Percentiles rank a stretch among this genome's conserved stretches.
These are phyloP conservation scores for Drosophila mauritiana DNA, from an alignment of 1,140 invertebrate species.

Conservation along the genomic window DNA sequence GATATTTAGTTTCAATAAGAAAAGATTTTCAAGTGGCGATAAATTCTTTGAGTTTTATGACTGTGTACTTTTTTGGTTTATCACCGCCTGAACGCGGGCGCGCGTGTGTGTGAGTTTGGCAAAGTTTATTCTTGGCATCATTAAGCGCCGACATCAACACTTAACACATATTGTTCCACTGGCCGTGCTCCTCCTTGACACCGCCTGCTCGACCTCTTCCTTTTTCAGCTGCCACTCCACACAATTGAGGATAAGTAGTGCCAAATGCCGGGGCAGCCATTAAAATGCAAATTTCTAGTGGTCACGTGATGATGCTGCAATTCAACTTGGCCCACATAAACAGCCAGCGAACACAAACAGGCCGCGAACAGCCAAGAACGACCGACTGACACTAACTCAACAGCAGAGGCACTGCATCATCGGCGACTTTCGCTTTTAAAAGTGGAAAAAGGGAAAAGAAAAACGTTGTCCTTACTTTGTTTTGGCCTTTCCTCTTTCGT, in stretches of 20 bases:
- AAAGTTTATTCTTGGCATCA: conserved; percentile 81
- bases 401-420: conserved; percentile 46
- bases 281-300: conserved; percentile 81
- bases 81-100: not conserved
- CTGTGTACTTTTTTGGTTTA: not conserved
- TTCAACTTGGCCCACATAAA: conserved; percentile 61
- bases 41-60: not conserved
- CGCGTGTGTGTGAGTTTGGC: conserved; percentile 35
- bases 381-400: conserved; percentile 45
- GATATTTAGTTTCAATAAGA: no score
- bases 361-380: conserved; percentile 18
- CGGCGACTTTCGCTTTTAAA: conserved; percentile 63
- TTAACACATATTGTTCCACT: conserved; percentile 72
- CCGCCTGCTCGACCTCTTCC: conserved; percentile 21
- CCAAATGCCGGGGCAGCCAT: conserved; percentile 66
- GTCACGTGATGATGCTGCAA: conserved; percentile 70
- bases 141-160: conserved; percentile 74
- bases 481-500: conserved; percentile 55
- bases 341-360: conserved; percentile 16
- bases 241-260: conserved; percentile 53
- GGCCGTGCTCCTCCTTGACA: conserved; percentile 41
- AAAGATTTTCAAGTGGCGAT: not conserved
- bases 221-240: conserved; percentile 16
- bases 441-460: not conserved
- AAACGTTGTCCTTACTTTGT: conserved; percentile 21